phyloP scores from a whole-genome alignment of 2,888 invertebrate genomes.

The Drosophila mercatorum region DNA sequence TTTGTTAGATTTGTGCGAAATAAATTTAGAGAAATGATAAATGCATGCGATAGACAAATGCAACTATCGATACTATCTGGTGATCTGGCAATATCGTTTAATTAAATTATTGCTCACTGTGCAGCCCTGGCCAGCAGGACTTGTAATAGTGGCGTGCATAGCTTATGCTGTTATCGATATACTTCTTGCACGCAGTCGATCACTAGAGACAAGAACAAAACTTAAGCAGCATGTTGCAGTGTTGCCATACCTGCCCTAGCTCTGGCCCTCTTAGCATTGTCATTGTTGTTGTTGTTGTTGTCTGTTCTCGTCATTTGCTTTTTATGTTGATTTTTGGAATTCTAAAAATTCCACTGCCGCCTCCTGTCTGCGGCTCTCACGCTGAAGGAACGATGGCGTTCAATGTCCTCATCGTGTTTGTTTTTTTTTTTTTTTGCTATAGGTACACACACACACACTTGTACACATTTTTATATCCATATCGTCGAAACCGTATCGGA shows the following conservation, averaged over 20 bases:
- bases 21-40: background rate
- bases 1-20: background rate
- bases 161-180: background rate
- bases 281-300: slow-evolving; percentile 38
- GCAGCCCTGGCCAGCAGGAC: background rate
- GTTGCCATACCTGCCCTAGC: slow-evolving; percentile 47
- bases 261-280: slow-evolving; percentile 20
- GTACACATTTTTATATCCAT: background rate
- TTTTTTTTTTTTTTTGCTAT: slow-evolving; percentile 15
- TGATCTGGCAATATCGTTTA: slow-evolving; percentile 5
- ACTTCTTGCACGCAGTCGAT: slow-evolving; percentile 13
- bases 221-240: slow-evolving; percentile 14
- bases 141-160: background rate
- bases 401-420: slow-evolving; percentile 49
- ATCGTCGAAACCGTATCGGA: slow-evolving; percentile 39
- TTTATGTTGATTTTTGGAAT: slow-evolving; percentile 70
- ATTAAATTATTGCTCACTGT: background rate
- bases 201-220: slow-evolving; percentile 13
- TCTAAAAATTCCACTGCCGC: slow-evolving; percentile 64
- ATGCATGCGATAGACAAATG: background rate
- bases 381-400: slow-evolving; percentile 28
- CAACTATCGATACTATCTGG: background rate
- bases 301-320: slow-evolving; percentile 50
- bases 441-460: slow-evolving; percentile 13
- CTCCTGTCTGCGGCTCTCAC: slow-evolving; percentile 42